Percentiles rank a stretch among this genome's conserved stretches.
Conservation (phyloP, 2,797 vertebrate genomes). For the Enteromius trimaculatus region DNA sequence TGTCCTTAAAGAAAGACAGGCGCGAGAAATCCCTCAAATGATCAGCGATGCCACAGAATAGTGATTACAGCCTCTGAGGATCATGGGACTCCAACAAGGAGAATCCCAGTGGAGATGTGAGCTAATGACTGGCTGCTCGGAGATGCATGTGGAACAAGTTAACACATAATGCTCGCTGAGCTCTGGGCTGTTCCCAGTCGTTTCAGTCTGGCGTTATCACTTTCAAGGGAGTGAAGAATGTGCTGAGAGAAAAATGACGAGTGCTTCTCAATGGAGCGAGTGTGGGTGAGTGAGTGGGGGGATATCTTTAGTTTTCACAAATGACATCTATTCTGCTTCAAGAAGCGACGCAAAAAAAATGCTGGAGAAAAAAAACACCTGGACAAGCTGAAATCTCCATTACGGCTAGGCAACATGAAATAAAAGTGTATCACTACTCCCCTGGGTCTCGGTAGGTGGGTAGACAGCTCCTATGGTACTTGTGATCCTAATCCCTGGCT, state of each 20-base stretch:
- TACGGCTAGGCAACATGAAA: conserved; percentile 63
- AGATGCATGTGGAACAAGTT: conserved; percentile 78
- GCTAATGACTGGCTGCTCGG: conserved; percentile 65
- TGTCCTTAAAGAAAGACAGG: conserved; percentile 65
- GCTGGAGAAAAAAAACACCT: conserved; percentile 60
- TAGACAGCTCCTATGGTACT: conserved; percentile 64
- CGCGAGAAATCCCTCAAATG: conserved; percentile 45
- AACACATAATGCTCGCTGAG: conserved; percentile 68
- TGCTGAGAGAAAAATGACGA: conserved; percentile 67
- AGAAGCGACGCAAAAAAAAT: conserved; percentile 28
- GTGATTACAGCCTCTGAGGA: conserved; percentile 50
- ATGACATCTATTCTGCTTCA: conserved; percentile 28
- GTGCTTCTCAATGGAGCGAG: conserved; percentile 47
- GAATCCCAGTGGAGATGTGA: conserved; percentile 60
- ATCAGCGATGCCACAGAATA: conserved; percentile 31
- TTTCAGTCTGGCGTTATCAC: conserved; percentile 72
- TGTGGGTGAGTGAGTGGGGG: conserved; percentile 27
- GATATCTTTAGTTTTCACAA: conserved; percentile 37
- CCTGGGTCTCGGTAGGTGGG: conserved; percentile 64
- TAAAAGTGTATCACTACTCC: conserved; percentile 68
- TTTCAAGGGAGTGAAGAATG: conserved; percentile 71
- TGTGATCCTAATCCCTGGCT: conserved; percentile 53
- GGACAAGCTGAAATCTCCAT: conserved; percentile 71
- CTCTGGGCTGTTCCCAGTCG: conserved; percentile 65
- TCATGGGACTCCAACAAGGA: conserved; percentile 33